Evolutionary conservation across 2,113 vertebrate species (phyloP), one percentile per base, ranked within the genome.

Genomic region (Micronycteris hirsuta): DNA sequence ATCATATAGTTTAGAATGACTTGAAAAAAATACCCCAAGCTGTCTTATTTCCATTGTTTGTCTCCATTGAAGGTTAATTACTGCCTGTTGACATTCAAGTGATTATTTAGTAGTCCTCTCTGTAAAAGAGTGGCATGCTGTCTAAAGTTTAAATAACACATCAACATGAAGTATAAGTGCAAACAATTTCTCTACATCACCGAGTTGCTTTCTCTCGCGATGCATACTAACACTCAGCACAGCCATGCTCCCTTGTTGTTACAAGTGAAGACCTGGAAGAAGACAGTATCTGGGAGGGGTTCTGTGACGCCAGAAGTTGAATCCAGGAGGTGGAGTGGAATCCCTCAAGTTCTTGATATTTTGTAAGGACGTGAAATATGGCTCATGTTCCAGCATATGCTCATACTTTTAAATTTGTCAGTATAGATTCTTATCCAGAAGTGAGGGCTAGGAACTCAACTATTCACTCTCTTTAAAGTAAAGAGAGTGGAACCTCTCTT

Each of bases 401-500:
- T 63, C 63, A 71, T 36, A 67, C 13, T 41, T 89, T 76, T 47
- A 52, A 43, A 58, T 83, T 61, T 95, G 63, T 68, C 17, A 86
- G 16, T 77, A 31, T 31, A 90, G 78, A 90, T 86, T 54, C 4
- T 67, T 68, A 84, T 52, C 56, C 43, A 65, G 33, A 92, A 93
- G 38, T 54, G 52, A 95, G 22, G 84, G 26, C 86, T 71, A 89
- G 49, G 54, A 94, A 73, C 31, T 74, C 76, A 83, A 58, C 38
- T 94, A 3, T 94, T 94, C 52, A 28, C 68, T 84, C 41, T n/a
- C n/a, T n/a, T n/a, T n/a, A n/a, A n/a, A n/a, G n/a, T n/a, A n/a
- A n/a, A n/a, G n/a, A n/a, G n/a, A n/a, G n/a, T n/a, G 56, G 15
- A 95, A 41, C 41, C 45, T 92, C n/a, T 74, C 80, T 96, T 83